These are phyloP conservation scores for Syritta pipiens DNA, from an alignment of 2,888 invertebrate species.

Conservation along the genomic window DNA sequence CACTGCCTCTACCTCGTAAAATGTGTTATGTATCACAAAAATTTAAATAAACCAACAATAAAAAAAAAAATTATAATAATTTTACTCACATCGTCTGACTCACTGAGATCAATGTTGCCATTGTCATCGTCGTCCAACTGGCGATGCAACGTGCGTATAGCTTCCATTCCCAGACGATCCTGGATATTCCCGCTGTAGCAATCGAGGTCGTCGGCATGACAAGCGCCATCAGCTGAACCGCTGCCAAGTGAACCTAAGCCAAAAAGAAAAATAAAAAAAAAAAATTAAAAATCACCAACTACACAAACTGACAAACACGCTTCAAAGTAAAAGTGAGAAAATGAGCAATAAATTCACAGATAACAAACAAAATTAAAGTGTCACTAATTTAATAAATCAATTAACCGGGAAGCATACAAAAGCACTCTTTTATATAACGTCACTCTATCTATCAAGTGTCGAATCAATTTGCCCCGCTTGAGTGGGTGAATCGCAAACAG, in stretches of 20 bases:
- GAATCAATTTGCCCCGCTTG: neutral
- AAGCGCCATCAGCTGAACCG: slow-evolving; percentile 77
- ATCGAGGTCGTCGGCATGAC: slow-evolving; percentile 84
- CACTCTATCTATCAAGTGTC: slow-evolving; percentile 13
- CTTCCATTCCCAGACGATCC: slow-evolving; percentile 94
- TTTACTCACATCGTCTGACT: slow-evolving; percentile 95
- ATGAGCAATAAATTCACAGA: slow-evolving; percentile 23
- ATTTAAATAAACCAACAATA: slow-evolving; percentile 72
- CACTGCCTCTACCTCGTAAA: slow-evolving; percentile 8
- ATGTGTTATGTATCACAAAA: slow-evolving; percentile 32
- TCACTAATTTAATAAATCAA: slow-evolving; percentile 35
- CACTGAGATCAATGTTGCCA: slow-evolving; percentile 97
- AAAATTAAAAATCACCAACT: neutral
- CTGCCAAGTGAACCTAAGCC: slow-evolving; percentile 75
- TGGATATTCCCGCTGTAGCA: slow-evolving; percentile 86
- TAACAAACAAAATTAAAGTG: slow-evolving; percentile 14
- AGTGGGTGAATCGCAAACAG: slow-evolving; percentile 5
- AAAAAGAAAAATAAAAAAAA: slow-evolving; percentile 31
- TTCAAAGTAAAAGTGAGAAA: slow-evolving; percentile 6
- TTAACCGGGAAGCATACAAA: slow-evolving; percentile 3
- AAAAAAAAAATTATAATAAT: slow-evolving; percentile 41
- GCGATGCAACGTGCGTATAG: slow-evolving; percentile 93
- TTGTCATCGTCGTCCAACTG: slow-evolving; percentile 99
- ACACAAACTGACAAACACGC: neutral
- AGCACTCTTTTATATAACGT: slow-evolving; percentile 26